phyloP scores from a whole-genome alignment of 23 tunicate species.

The Styela plicata region DNA sequence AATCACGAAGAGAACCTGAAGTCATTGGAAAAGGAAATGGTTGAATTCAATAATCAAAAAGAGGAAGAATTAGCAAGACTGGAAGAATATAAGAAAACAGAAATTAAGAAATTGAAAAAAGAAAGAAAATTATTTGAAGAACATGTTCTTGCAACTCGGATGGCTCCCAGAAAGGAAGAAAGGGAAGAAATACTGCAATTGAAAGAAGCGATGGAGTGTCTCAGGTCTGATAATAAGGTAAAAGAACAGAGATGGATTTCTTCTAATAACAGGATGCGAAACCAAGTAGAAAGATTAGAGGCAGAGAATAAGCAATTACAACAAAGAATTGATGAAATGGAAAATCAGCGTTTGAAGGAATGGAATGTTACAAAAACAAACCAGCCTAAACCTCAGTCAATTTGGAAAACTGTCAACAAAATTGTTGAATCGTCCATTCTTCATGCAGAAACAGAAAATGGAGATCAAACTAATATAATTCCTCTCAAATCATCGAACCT shows the following conservation, averaged over 20 bases:
- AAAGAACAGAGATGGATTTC: conserved; percentile 82
- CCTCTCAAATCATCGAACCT: background rate
- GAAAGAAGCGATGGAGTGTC: conserved; percentile 37
- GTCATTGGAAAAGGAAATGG: conserved; percentile 48
- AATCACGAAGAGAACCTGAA: conserved; percentile 59
- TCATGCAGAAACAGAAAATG: background rate
- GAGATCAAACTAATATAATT: background rate
- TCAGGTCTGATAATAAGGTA: conserved; percentile 49
- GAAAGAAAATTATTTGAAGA: conserved; percentile 89
- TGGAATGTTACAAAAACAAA: conserved; percentile 33
- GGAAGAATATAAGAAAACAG: conserved; percentile 66
- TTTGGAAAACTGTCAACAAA: conserved; percentile 88
- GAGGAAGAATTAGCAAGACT: conserved; percentile 57
- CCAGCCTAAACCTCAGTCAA: conserved; percentile 35
- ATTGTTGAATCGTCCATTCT: conserved; percentile 68
- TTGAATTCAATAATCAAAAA: conserved; percentile 59
- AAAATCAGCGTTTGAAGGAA: conserved; percentile 41
- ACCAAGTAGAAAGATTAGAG: conserved; percentile 41
- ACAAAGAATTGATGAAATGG: conserved; percentile 49
- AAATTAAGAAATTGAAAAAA: conserved; percentile 73
- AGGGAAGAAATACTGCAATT: conserved; percentile 63
- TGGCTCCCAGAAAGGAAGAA: conserved; percentile 58
- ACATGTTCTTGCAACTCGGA: conserved; percentile 41
- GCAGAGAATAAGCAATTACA: conserved; percentile 62
- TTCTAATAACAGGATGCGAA: conserved; percentile 60